phyloP scores from a whole-genome alignment of 1,140 invertebrate genomes.

The Cyclina sinensis region DNA sequence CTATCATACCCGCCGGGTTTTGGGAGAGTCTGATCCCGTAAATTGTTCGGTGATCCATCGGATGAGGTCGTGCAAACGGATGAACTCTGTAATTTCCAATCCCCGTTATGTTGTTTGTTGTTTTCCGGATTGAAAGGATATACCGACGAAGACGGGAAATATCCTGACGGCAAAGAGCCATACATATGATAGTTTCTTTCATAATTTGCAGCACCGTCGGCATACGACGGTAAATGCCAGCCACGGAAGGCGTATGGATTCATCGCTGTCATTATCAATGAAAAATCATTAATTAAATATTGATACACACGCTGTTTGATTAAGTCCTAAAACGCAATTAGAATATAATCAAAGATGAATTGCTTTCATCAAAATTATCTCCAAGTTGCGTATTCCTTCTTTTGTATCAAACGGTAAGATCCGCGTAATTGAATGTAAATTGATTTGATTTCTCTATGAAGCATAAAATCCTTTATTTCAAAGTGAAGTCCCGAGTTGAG shows the following conservation, averaged over 20 bases:
- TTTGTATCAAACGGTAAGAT: neutral
- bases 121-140: conserved; percentile 82
- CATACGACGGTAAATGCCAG: conserved; percentile 83
- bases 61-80: conserved; percentile 76
- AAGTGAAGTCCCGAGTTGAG: conserved; percentile 3
- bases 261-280: conserved; percentile 76
- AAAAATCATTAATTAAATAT: conserved; percentile 49
- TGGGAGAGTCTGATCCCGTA: conserved; percentile 70
- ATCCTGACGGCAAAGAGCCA: conserved; percentile 81
- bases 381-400: neutral
- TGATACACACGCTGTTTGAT: neutral
- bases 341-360: conserved; percentile 1
- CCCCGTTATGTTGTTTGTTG: conserved; percentile 78
- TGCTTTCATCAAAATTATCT: neutral
- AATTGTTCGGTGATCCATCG: conserved; percentile 72
- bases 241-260: conserved; percentile 84
- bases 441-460: conserved; percentile 29
- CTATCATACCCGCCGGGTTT: conserved; percentile 80
- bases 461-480: conserved; percentile 22
- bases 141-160: conserved; percentile 81
- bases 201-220: conserved; percentile 79
- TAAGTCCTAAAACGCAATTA: conserved; percentile 19
- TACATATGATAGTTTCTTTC: conserved; percentile 84
- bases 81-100: conserved; percentile 81
- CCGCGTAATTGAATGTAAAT: conserved; percentile 27